Evolutionary conservation across 2,888 invertebrate species (phyloP), one percentile per base, ranked within the genome.

Genomic region (Pemphredon lugubris): DNA sequence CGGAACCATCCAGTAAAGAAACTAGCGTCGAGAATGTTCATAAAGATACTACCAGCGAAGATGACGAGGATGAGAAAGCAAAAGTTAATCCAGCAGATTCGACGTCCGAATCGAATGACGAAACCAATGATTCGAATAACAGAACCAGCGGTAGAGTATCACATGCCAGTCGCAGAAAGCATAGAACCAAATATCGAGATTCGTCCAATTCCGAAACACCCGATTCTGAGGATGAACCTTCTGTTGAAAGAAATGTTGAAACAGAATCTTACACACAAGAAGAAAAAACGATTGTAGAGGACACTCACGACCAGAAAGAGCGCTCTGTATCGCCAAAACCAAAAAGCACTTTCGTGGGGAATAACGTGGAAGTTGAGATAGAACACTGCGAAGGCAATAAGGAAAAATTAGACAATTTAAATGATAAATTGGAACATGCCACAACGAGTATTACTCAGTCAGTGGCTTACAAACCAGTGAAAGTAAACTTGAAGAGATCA

Each of bases 401-500:
- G 42, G 72, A 77, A 54, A 83, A 81, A 60, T 57, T 74, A 30
- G 78, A 81, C 14, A 76, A 53, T 59, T 13, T 63, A 32, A 69
- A 7, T 23, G 83, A 83, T 14, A 83, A 81, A 42, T 23, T 26
- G 0, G 83, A 83, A 34, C 63, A 71, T 23, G 37, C 50, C 60
- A 48, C 45, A 20, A 14, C 74, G 11, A 4, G 59, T 34, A 42
- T 42, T 37, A 32, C 42, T 42, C 76, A 73, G 13, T 26, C 57
- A 11, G 20, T 55, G 53, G 60, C 69, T 71, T 80, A 79, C 2
- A 89, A 88, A 74, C 86, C 89, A 26, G 81, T 84, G 2, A 90
- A 90, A 84, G 87, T 90, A 44, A 88, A 89, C 73, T 83, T 90
- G 59, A 90, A 89, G 47, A 84, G 90, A 82, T 87, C 89, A 59